Evolutionary conservation across 2,888 invertebrate species (phyloP), one percentile per base, ranked within the genome.

Genomic region (Parnassius smintheus): DNA sequence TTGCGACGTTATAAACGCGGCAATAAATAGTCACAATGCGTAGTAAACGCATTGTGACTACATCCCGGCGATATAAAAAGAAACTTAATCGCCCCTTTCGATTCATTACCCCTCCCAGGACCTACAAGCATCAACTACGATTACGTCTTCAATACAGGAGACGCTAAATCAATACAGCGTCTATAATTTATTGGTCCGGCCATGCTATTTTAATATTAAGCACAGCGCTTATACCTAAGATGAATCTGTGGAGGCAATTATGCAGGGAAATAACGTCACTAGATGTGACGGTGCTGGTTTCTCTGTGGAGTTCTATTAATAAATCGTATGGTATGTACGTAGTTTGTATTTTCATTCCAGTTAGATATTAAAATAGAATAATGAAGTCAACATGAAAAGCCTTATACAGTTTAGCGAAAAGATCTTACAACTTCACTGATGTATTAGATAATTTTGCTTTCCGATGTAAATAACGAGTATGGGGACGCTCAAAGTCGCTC

Each of bases 91-190:
- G 59, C 13, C 46, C 59, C 55, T 59, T 59, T 42, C 63, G 59
- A 50, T 63, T 59, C 59, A 63, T 63, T 63, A 63, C 50, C 46
- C 54, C 46, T 51, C 55, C 51, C 18, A 18, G 53, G 46, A 52
- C 46, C 11, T 46, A 12, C 53, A 59, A 51, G 35, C 63, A 59
- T 63, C 63, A 46, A 59, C 50, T 59, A 55, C 63, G 58, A 63
- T 63, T 63, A 63, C 25, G 59, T 59, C 59, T 56, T 59, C 59
- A 55, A 55, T 59, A 59, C 55, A 59, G 55, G 59, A 51, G 55
- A 63, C 63, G 55, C 63, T 63, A 63, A 63, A 63, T 63, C 63
- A 63, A 63, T 63, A 63, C 59, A 51, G 59, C 46, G 56, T 49
- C 50, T 50, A 59, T 63, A 59, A 63, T 55, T 63, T 59, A 63